Percentiles rank a stretch among this genome's conserved stretches.
Conservation (phyloP, 2,888 invertebrate species). For the Metellina segmentata region DNA sequence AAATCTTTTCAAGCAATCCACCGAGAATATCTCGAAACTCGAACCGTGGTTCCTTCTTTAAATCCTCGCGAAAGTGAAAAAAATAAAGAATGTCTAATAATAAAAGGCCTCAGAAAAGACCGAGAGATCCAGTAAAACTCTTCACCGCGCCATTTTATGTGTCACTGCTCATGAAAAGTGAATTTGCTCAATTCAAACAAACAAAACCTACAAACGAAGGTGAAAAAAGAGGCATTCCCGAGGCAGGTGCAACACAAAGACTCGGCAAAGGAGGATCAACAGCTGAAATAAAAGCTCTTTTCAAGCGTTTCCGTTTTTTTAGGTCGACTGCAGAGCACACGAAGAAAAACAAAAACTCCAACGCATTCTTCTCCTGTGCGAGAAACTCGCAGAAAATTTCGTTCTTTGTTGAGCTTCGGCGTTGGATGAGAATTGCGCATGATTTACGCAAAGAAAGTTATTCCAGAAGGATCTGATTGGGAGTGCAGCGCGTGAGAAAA, state of each 20-base stretch:
- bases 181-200: constrained; percentile 39
- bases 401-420: neutral
- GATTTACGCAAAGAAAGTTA: neutral
- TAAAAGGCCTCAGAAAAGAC: too few species aligned
- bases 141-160: constrained; percentile 25
- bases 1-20: too few species aligned
- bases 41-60: too few species aligned
- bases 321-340: constrained; percentile 21
- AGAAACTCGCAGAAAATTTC: neutral
- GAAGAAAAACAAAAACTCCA: neutral
- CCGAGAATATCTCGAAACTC: too few species aligned
- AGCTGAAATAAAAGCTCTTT: constrained; percentile 55
- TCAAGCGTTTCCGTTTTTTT: constrained; percentile 51
- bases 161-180: constrained; percentile 48
- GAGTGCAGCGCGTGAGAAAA: neutral
- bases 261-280: constrained; percentile 27
- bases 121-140: neutral
- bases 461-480: neutral
- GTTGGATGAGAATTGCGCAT: neutral
- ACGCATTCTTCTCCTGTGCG: neutral
- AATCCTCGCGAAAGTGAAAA: too few species aligned
- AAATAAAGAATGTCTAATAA: too few species aligned
- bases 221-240: constrained; percentile 5
- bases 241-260: constrained; percentile 16
- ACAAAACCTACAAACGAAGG: constrained; percentile 6